Evolutionary conservation across 2,888 invertebrate genomes (phyloP), one percentile per base, ranked within the genome.

Genomic region (Choreutis nemorana): DNA sequence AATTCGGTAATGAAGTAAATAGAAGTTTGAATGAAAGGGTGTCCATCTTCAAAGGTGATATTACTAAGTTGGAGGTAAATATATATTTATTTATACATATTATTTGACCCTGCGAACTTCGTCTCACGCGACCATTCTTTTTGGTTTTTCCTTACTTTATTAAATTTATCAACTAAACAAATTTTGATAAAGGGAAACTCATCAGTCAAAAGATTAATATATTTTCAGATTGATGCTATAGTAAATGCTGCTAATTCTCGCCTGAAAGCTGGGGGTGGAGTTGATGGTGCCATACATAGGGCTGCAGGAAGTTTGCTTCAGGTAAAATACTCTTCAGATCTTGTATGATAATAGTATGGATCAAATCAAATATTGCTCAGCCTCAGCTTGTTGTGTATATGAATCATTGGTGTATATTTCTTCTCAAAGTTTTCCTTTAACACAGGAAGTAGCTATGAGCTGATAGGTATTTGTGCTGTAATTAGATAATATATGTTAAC

Each of bases 261-360:
- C 11, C 67, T 94, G 23, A 58, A 81, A 26, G 91, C 91, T 4
- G 94, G 95, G 13, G 93, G 93, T 14, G 94, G 94, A 57, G 94
- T 95, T 11, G 94, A 94, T 66, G 94, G 94, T 20, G 93, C 92
- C 4, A 95, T 95, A 47, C 94, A 95, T 53, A 63, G 82, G 35
- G 90, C 87, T 1, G 94, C 94, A 18, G 94, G 94, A 2, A 60
- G 71, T 1, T 55, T 70, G 26, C 72, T 91, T 25, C 72, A 79
- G 60, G 79, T 73, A 48, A 29, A n/a, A 14, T n/a, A 16, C 8
- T 7, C n/a, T n/a, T n/a, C n/a, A n/a, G n/a, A n/a, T n/a, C n/a
- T n/a, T n/a, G n/a, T n/a, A n/a, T n/a, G n/a, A n/a, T n/a, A n/a
- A n/a, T n/a, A n/a, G n/a, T n/a, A n/a, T n/a, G n/a, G n/a, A n/a